A percentile compares a stretch with the other conserved stretches of the same genome.
Evolutionary conservation across 1,140 invertebrate genomes (phyloP).

Genomic region (Ctenoplectra terminalis): DNA sequence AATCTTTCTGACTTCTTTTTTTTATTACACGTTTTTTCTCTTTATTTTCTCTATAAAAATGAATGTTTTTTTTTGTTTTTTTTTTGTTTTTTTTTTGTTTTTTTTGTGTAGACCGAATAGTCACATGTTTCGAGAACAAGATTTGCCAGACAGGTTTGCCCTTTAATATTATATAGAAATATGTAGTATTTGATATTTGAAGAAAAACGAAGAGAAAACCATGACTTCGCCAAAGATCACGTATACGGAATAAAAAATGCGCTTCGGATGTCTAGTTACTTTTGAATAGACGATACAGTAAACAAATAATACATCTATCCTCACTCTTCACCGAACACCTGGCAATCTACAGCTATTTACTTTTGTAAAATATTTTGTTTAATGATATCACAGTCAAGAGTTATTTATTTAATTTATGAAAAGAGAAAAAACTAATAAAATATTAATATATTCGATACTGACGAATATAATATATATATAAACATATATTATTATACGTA

Average conservation of each 20-base stretch:
- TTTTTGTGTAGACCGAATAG: not conserved
- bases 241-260: slow-evolving; percentile 17
- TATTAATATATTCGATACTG: slow-evolving; percentile 79
- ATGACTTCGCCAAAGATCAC: slow-evolving; percentile 62
- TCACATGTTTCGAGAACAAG: not conserved
- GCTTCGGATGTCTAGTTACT: slow-evolving; percentile 71
- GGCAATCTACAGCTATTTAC: slow-evolving; percentile 73
- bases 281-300: slow-evolving; percentile 66
- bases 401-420: slow-evolving; percentile 82
- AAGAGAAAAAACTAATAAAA: slow-evolving; percentile 71
- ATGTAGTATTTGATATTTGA: slow-evolving; percentile 13
- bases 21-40: not conserved
- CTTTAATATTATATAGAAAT: not conserved
- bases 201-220: slow-evolving; percentile 48
- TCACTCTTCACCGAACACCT: slow-evolving; percentile 63
- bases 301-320: slow-evolving; percentile 52
- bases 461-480: slow-evolving; percentile 73
- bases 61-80: not conserved
- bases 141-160: slow-evolving; percentile 11
- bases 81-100: not conserved
- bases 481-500: slow-evolving; percentile 73
- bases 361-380: slow-evolving; percentile 81
- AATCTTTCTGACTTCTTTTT: not conserved
- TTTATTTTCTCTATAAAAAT: not conserved
- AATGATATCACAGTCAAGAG: slow-evolving; percentile 72